These are phyloP conservation scores for Philhelius pedissequus DNA, from an alignment of 2,888 invertebrate species.

Conservation along the genomic window DNA sequence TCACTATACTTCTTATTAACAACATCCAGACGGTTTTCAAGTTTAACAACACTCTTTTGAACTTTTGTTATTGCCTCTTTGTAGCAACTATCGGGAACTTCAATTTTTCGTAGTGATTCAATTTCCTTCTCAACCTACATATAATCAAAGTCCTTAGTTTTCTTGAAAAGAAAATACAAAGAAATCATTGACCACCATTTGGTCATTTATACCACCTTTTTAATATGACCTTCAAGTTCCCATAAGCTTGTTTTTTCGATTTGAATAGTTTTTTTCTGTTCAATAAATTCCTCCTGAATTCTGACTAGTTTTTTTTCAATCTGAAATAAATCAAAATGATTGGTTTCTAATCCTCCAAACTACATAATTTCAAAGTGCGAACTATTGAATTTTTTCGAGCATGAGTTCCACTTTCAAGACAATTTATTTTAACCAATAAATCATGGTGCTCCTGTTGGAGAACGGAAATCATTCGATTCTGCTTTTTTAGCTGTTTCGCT, in stretches of 20 bases:
- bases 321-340: conserved; percentile 59
- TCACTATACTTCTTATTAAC: conserved; percentile 88
- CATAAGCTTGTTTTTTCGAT: conserved; percentile 75
- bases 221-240: conserved; percentile 81
- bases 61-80: conserved; percentile 77
- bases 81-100: conserved; percentile 80
- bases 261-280: conserved; percentile 72
- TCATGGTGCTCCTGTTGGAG: conserved; percentile 76
- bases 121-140: conserved; percentile 78
- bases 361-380: background rate
- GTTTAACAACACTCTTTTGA: conserved; percentile 81
- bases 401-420: conserved; percentile 76
- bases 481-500: conserved; percentile 75
- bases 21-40: conserved; percentile 88
- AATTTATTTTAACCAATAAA: conserved; percentile 74
- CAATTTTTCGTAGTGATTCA: conserved; percentile 76
- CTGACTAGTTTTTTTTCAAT: conserved; percentile 72
- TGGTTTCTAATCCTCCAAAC: background rate
- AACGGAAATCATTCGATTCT: conserved; percentile 76
- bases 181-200: too few species aligned
- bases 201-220: conserved; percentile 72
- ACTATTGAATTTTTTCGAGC: conserved; percentile 75
- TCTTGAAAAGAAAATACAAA: background rate
- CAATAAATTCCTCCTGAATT: conserved; percentile 73
- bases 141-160: background rate